A percentile compares a stretch with the other conserved stretches of the same genome.
Conservation (phyloP, 2,113 vertebrate species). For the Coptodon rendalli region DNA sequence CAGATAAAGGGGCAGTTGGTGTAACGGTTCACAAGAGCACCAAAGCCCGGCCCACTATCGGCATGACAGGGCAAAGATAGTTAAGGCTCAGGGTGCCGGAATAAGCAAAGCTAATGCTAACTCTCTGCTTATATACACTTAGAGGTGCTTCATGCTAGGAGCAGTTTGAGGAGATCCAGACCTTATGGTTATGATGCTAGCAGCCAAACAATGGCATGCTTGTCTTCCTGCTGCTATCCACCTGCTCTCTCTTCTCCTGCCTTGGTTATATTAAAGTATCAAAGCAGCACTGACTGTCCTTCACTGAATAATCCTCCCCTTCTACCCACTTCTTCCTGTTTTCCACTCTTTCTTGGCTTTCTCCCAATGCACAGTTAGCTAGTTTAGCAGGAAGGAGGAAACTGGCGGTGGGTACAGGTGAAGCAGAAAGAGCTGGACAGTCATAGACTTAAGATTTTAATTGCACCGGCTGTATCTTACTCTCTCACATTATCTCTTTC, state of each 20-base stretch:
- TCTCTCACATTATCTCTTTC: neutral
- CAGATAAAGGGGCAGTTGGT: conserved; percentile 44
- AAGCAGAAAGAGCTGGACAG: conserved; percentile 19
- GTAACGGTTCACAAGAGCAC: conserved; percentile 33
- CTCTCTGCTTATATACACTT: neutral
- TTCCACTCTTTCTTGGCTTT: neutral
- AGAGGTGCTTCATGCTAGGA: neutral
- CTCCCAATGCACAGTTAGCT: neutral
- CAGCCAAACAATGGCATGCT: conserved; percentile 33
- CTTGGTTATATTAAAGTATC: conserved; percentile 4
- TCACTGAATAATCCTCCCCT: neutral
- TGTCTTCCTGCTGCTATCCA: conserved; percentile 37
- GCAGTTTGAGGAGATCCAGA: neutral
- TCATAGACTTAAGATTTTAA: neutral
- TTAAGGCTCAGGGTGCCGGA: neutral
- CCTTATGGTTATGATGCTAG: conserved; percentile 4
- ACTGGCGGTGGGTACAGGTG: neutral
- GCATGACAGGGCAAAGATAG: conserved; percentile 24
- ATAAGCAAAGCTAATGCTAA: conserved; percentile 25
- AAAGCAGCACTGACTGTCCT: conserved; percentile 8
- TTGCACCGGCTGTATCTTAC: conserved; percentile 9
- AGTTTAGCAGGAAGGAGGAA: neutral
- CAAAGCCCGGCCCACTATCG: conserved; percentile 26
- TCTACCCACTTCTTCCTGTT: neutral
- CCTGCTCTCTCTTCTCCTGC: conserved; percentile 32